Base-by-base conservation (phyloP, 1,140 invertebrate species). In the Helicoverpa zea region DNA sequence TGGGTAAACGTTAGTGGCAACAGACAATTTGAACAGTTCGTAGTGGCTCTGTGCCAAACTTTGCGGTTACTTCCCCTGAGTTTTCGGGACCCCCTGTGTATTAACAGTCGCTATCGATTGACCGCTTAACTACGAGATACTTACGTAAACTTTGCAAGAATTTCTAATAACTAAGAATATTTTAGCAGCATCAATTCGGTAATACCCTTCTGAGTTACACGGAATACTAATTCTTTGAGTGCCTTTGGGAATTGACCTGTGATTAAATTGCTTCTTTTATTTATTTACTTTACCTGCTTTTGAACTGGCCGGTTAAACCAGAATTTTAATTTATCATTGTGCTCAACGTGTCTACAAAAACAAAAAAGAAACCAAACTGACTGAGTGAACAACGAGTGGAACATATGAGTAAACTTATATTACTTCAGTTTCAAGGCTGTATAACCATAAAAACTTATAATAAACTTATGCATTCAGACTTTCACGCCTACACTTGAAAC, bases 101-200 rank as follows among this genome's bases (percentile, higher is more conserved):
- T 75, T 75, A 75, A 75, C 56, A 61, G 58, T 29, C 18, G 52
- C 70, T 73, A 73, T 73, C 70, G 70, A 73, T 58, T 73, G 70
- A 73, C 70, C 70, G 70, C 52, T 43, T 43, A 73, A 73, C 70
- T 73, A 73, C n/a, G 16, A 73, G 29, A 73, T 73, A 73, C 52
- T 73, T 56, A 30, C 29, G 47, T 52, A 58, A 73, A 73, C 70
- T 73, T 73, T 73, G 13, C 51, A 58, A 43, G 70, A 56, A 73
- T 73, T 73, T 73, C 43, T 73, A 73, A 73, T 73, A 73, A 73
- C 51, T 73, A 43, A n/a, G 51, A 52, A 70, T 70, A 52, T 29
- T 70, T 70, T 30, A 70, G 66, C 16, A 29, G 47, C 10, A 70
- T 52, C 18, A 54, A 54, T 54, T 52, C 29, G 14, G 47, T 2